Conservation (phyloP, 1,140 invertebrate species). For the Phortica variegata region DNA sequence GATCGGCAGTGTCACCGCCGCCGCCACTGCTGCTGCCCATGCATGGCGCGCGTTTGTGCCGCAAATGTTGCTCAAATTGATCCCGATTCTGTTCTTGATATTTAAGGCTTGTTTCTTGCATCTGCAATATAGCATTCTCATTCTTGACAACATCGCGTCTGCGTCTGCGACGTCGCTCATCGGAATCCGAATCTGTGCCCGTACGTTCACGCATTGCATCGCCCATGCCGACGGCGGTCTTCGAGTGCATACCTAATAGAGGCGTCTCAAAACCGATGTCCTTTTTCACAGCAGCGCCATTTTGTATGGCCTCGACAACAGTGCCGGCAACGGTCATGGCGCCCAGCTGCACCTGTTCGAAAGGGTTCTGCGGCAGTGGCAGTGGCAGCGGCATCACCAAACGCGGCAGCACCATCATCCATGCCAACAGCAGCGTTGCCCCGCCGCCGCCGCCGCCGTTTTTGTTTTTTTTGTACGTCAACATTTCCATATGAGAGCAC, state of each 20-base stretch:
- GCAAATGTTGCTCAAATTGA: neutral
- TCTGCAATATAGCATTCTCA: neutral
- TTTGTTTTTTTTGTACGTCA: too few species aligned
- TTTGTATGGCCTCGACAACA: slow-evolving; percentile 23
- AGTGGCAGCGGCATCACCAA: slow-evolving; percentile 12
- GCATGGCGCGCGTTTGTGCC: slow-evolving; percentile 28
- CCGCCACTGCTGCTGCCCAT: slow-evolving; percentile 17
- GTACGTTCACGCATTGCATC: slow-evolving; percentile 28
- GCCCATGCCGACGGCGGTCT: slow-evolving; percentile 27
- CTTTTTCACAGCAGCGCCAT: slow-evolving; percentile 17
- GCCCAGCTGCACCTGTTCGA: slow-evolving; percentile 25
- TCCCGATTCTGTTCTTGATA: too few species aligned
- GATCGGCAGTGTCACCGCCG: slow-evolving; percentile 8
- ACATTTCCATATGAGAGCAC: too few species aligned
- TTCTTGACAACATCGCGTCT: neutral
- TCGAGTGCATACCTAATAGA: slow-evolving; percentile 24
- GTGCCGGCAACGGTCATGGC: slow-evolving; percentile 26
- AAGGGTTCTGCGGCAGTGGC: slow-evolving; percentile 16
- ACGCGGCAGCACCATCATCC: slow-evolving; percentile 16
- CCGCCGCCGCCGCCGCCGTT: neutral
- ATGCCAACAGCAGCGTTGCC: slow-evolving; percentile 6
- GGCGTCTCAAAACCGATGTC: slow-evolving; percentile 27
- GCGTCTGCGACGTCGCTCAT: slow-evolving; percentile 18
- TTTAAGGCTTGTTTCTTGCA: too few species aligned
- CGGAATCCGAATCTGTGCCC: slow-evolving; percentile 18